Evolutionary conservation across 2,888 invertebrate species (phyloP).

Genomic region (Andricus curvator): DNA sequence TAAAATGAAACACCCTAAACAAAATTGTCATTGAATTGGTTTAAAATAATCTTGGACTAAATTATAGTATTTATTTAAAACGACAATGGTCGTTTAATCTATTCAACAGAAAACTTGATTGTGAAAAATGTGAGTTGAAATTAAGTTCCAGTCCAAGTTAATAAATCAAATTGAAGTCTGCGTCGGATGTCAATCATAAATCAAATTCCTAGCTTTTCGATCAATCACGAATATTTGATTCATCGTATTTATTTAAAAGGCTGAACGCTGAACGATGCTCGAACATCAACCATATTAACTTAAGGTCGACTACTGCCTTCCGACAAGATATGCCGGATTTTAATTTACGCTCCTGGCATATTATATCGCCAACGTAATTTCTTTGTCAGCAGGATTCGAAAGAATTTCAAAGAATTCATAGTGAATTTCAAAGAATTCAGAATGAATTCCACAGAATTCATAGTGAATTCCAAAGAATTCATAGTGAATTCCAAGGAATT

Average conservation of each 20-base stretch:
- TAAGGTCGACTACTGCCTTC: too few species aligned
- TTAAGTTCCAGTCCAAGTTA: neutral
- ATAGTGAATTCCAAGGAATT: too few species aligned
- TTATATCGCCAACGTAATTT: too few species aligned
- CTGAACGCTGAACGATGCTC: neutral
- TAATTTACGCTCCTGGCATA: too few species aligned
- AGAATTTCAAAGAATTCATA: too few species aligned
- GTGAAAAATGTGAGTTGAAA: neutral
- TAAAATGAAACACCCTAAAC: too few species aligned
- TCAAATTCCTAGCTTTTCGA: constrained; percentile 23
- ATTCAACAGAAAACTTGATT: neutral
- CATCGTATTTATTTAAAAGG: neutral
- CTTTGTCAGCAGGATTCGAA: too few species aligned
- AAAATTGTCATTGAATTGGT: neutral
- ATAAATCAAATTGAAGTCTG: constrained; percentile 24
- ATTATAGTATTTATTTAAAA: neutral
- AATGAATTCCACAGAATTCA: too few species aligned
- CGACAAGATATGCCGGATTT: too few species aligned
- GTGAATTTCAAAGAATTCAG: too few species aligned
- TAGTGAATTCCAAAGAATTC: too few species aligned
- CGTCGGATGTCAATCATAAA: constrained; percentile 19
- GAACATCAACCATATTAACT: neutral
- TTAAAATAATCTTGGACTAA: neutral
- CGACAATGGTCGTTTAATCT: neutral
- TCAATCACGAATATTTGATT: constrained; percentile 19